Evolutionary conservation across 2,113 vertebrate species (phyloP).

Genomic region (Speoplatyrhinus poulsoni): DNA sequence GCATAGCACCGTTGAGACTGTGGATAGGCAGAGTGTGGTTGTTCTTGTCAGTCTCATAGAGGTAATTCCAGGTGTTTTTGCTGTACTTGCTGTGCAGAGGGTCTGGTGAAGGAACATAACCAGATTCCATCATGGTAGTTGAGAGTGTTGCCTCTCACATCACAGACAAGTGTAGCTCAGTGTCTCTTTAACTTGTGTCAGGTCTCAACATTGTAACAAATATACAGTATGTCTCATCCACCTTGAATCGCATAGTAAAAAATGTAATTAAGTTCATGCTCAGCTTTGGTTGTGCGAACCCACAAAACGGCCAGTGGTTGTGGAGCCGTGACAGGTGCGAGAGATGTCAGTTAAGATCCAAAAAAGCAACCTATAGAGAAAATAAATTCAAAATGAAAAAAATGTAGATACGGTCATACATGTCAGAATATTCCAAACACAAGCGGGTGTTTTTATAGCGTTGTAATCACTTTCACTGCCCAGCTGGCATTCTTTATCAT

Average conservation of each 20-base stretch:
- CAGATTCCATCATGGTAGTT: slow-evolving; percentile 57
- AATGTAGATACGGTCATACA: neutral
- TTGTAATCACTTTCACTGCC: slow-evolving; percentile 46
- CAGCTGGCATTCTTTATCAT: slow-evolving; percentile 63
- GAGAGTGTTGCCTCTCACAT: slow-evolving; percentile 55
- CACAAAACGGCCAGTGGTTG: neutral
- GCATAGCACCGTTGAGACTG: slow-evolving; percentile 62
- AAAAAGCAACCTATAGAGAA: slow-evolving; percentile 47
- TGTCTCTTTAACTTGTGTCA: neutral
- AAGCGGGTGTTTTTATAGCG: too few species aligned
- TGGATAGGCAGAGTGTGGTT: slow-evolving; percentile 55
- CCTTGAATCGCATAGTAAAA: neutral
- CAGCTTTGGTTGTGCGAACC: neutral
- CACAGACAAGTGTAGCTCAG: slow-evolving; percentile 26
- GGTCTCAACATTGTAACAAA: neutral
- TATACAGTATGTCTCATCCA: neutral
- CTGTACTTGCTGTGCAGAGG: slow-evolving; percentile 28
- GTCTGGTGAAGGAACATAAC: slow-evolving; percentile 33
- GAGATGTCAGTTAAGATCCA: slow-evolving; percentile 9
- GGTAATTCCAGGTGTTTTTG: slow-evolving; percentile 39
- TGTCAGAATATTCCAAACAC: too few species aligned
- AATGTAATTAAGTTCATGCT: neutral
- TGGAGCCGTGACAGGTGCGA: neutral
- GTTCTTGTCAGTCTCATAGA: slow-evolving; percentile 13
- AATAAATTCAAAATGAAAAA: slow-evolving; percentile 11